Evolutionary conservation across 2,888 invertebrate genomes (phyloP).

Genomic region (Rhamphomyia laevipes): DNA sequence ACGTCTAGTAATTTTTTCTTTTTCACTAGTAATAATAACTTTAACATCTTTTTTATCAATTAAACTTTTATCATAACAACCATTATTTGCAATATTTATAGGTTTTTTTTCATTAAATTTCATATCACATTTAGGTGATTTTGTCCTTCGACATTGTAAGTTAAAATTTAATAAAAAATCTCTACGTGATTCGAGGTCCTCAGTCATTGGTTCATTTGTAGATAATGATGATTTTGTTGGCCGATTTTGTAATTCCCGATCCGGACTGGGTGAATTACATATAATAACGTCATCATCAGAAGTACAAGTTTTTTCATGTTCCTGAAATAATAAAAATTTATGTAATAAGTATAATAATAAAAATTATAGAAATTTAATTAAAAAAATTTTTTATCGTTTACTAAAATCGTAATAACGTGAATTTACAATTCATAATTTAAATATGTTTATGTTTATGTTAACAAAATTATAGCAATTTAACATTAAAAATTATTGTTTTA

Average conservation of each 20-base stretch:
- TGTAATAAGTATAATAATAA: background rate
- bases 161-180: conserved; percentile 41
- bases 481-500: no score
- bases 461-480: no score
- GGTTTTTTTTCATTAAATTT: no score
- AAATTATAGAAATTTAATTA: no score
- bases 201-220: conserved; percentile 17
- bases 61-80: no score
- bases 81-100: no score
- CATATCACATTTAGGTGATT: no score
- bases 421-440: no score
- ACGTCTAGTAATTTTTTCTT: conserved; percentile 25
- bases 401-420: no score
- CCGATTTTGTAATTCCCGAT: background rate
- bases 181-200: conserved; percentile 27
- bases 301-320: conserved; percentile 41
- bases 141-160: conserved; percentile 22
- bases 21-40: background rate
- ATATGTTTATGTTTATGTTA: no score
- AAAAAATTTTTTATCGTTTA: no score
- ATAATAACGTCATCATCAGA: conserved; percentile 33
- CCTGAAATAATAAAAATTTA: conserved; percentile 24
- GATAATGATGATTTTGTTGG: background rate
- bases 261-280: conserved; percentile 35
- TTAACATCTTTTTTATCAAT: no score